Evolutionary conservation across 2,888 invertebrate species (phyloP), one percentile per base, ranked within the genome.

Genomic region (Tortricodes alternella): DNA sequence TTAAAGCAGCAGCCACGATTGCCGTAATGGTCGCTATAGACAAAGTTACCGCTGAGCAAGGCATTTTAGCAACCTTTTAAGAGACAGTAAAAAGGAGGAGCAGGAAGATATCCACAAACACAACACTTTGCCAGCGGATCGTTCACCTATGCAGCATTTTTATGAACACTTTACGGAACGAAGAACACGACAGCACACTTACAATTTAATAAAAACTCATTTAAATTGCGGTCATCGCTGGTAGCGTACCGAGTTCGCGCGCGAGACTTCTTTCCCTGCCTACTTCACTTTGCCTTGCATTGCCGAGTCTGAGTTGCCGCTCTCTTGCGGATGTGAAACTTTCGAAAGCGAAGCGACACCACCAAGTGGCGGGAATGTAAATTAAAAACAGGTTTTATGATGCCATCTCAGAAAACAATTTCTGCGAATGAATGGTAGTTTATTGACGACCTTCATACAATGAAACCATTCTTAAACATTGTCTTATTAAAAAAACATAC

Each of bases 21-120:
- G 98, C 97, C 83, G 97, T 96, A 89, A 98, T 97, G 78, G 98
- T 98, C 74, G 98, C 98, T 90, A 98, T 93, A 85, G 97, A 98
- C 85, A 98, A 93, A 83, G 97, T 97, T 81, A 98, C 96, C 78
- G 98, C 97, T 77, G 97, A 97, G 92, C 97, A 97, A 91, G 97
- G 97, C 97, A 97, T 97, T 89, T 92, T 94, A 78, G 79, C 76
- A 83, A 85, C 78, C 79, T 89, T n/a, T 83, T 68, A 64, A 76
- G 67, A 76, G 73, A 80, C 76, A 76, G 73, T 78, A 70, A 71
- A 56, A 70, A 77, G 70, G 74, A 78, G 77, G 71, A 78, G 68
- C 68, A 66, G 68, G 69, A 74, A 71, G 66, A 70, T 66, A 71
- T 78, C 74, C 89, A 90, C 90, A 82, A 86, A 74, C 90, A 90